Evolutionary conservation across 2,888 invertebrate genomes (phyloP).

Genomic region (Cryptophagus acutangulus): DNA sequence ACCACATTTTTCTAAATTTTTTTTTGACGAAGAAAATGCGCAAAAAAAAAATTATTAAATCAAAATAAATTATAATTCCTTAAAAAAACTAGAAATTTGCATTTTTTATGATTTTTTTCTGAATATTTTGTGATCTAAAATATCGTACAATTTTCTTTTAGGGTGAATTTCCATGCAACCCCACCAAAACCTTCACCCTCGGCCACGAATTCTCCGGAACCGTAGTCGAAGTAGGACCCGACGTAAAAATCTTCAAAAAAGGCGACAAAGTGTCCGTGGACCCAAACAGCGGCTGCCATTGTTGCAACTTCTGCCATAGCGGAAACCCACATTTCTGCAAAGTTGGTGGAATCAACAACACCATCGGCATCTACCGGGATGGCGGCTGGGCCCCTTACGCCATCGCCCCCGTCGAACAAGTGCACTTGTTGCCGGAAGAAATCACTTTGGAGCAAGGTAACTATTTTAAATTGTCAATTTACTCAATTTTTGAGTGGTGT

Average conservation of each 20-base stretch:
- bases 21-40: no score
- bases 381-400: conserved; percentile 68
- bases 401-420: conserved; percentile 57
- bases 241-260: conserved; percentile 53
- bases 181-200: conserved; percentile 52
- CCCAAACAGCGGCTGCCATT: conserved; percentile 62
- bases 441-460: conserved; percentile 60
- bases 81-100: no score
- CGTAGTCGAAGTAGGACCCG: conserved; percentile 55
- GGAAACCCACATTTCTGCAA: conserved; percentile 63
- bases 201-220: conserved; percentile 69
- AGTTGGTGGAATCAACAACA: conserved; percentile 54
- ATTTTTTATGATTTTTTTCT: no score
- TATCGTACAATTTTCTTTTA: no score
- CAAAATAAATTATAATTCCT: no score
- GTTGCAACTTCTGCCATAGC: conserved; percentile 58
- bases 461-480: no score
- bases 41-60: no score
- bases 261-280: conserved; percentile 66
- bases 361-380: conserved; percentile 60
- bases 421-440: conserved; percentile 54
- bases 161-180: conserved; percentile 64
- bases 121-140: no score
- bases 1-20: no score
- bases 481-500: conserved; percentile 9